Base-by-base conservation (phyloP, 2,888 invertebrate genomes). In the Oegoconia quadripuncta region DNA sequence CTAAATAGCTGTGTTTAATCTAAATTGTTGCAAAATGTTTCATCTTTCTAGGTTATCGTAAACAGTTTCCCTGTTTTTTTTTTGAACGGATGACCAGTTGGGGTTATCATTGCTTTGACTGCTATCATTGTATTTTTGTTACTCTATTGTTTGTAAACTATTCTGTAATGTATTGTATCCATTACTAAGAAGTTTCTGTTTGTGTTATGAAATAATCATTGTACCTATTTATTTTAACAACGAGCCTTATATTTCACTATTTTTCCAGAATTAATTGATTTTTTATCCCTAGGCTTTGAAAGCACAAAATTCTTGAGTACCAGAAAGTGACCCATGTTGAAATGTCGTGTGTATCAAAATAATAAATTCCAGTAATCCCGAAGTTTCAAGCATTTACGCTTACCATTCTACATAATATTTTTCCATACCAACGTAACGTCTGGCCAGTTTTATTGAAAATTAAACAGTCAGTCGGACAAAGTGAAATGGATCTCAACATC, bases 401-500 rank as follows among this genome's bases (percentile, higher is more conserved):
- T 55, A 52, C 49, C 50, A 53, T 52, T 48, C 45, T 39, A 52
- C 54, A 59, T 59, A 57, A 59, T 61, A 22, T 56, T 68, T 59
- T 46, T n/a, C n/a, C n/a, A n/a, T n/a, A n/a, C n/a, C n/a, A n/a
- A 48, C 38, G 41, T 52, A 51, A 50, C 52, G 62, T 59, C 63
- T 66, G 64, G 62, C 52, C 37, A 50, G 58, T 70, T 74, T 69
- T 71, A 69, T 66, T 69, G 55, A 49, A 63, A 62, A 55, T 52
- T 55, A 64, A 69, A 71, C 64, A 63, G 57, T 59, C 52, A 60
- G 60, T 54, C 52, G 59, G 61, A 71, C 49, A 75, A 66, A 74
- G 64, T 62, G 56, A 58, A 64, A 67, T 69, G 55, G 48, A 64
- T 66, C n/a, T n/a, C 59, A 72, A 74, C 80, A 81, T 82, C 82